Evolutionary conservation across 2,888 invertebrate genomes (phyloP), one percentile per base, ranked within the genome.

Genomic region (Camponotus fellah): DNA sequence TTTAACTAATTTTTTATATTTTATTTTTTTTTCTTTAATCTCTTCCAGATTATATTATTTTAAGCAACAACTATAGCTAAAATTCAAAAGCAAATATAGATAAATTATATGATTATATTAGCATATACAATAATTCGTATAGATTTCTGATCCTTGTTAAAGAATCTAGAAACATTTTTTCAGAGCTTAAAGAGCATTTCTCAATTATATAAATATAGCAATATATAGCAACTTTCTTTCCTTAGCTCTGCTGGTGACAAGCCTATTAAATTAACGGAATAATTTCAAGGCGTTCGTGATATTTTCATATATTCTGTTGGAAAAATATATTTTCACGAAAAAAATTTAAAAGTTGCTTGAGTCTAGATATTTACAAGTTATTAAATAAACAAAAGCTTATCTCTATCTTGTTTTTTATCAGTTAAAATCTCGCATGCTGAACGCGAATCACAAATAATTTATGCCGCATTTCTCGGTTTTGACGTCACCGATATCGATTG

Each of bases 401-500:
- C 49, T 49, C 49, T 49, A 1, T 26, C 6, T 21, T 10, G 5
- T 40, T 34, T 69, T 60, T 49, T 71, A 68, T 80, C 26, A 65
- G 46, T 80, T 80, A 26, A 71, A 80, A 49, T 80, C 79, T 80
- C 14, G 60, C 79, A 69, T 34, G 34, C 71, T 60, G 49, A 26
- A 46, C 60, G 12, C 34, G 17, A 62, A 34, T 58, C n/a, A 14
- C 58, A 60, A 80, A 80, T 71, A 80, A 71, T 80, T 80, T 80
- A 80, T 80, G 37, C 71, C 14, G 66, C 79, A 80, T 80, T 80
- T 80, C 79, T 80, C 37, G 37, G 46, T 62, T 71, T 71, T 80
- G 79, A 80, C 79, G 79, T 80, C 79, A 80, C 49, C 79, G 26
- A 71, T 80, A 80, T 80, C 60, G 79, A 80, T 80, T 71, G 79